Evolutionary conservation across 2,113 vertebrate species (phyloP), one percentile per base, ranked within the genome.

Genomic region (Ammospiza nelsoni): DNA sequence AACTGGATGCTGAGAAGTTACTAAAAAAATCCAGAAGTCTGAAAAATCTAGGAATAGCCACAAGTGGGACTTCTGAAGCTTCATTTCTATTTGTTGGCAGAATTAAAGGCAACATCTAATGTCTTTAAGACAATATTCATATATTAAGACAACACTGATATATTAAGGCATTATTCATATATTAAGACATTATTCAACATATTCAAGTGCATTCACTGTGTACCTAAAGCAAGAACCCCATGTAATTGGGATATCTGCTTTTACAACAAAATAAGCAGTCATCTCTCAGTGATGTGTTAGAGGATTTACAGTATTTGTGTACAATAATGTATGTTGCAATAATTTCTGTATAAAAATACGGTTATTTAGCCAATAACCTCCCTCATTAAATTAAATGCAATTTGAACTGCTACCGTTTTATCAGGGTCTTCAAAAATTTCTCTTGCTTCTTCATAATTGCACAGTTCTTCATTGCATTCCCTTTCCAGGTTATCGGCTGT

Each of bases 361-460:
- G 19, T 66, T 18, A 48, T 69, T 74, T 46, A 29, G n/a, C 73
- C 58, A 44, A 21, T 28, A 79, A 29, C 6, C 33, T 76, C 41
- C 18, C 74, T 18, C 46, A 71, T 21, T 79, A 37, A 39, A 84
- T 68, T 57, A 54, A 85, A 81, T 9, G 62, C 24, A 81, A 13
- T 74, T 66, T 84, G 83, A 90, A 58, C 35, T 89, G 74, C 94
- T 98, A 99, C 99, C 98, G 98, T 99, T 67, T 94, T 91, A 28
- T 97, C 96, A 54, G 98, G 86, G 96, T 99, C 98, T 96, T 98
- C 98, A 97, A 99, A 99, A 85, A 99, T 44, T 96, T 99, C 99
- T 91, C 99, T 98, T 2, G 99, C 99, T 96, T 99, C 99, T 92
- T 99, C 99, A 27, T 98, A 99, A 95, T 96, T 99, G 92, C 99